Percentiles rank a stretch among this genome's conserved stretches.
Conservation (phyloP, 2,888 invertebrate species). For the Ophioninae sp. region DNA sequence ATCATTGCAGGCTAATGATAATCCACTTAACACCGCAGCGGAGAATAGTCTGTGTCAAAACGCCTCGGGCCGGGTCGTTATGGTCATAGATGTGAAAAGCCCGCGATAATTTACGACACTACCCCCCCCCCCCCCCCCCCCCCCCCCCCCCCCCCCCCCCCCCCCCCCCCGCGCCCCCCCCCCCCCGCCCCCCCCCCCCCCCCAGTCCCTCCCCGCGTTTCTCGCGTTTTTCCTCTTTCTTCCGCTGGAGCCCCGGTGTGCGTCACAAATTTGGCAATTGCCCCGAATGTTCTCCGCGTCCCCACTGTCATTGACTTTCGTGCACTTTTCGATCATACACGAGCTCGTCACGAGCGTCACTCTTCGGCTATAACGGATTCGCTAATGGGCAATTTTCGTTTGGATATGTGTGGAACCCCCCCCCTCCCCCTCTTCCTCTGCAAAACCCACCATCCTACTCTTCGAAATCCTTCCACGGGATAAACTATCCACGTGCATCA, state of each 20-base stretch:
- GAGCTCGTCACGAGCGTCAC: constrained; percentile 14
- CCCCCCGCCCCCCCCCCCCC: neutral
- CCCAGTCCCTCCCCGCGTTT: neutral
- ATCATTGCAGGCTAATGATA: constrained; percentile 53
- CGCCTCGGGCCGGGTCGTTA: constrained; percentile 24
- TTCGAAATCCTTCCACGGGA: constrained; percentile 13
- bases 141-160: neutral
- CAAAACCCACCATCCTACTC: no score
- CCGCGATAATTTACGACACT: constrained; percentile 54
- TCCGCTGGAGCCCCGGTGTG: constrained; percentile 17
- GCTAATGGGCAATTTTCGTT: constrained; percentile 60
- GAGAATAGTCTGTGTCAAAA: constrained; percentile 33
- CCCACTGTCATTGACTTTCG: constrained; percentile 16
- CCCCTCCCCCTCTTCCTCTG: no score
- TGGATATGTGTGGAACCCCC: constrained; percentile 31
- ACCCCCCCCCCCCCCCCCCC: neutral
- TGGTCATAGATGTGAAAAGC: constrained; percentile 35
- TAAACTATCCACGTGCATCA: neutral
- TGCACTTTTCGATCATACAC: constrained; percentile 24
- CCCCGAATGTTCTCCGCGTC: constrained; percentile 46
- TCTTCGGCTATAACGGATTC: constrained; percentile 38
- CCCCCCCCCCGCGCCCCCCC: neutral
- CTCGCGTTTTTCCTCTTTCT: neutral
- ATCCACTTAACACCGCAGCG: constrained; percentile 52
- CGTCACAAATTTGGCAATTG: constrained; percentile 57